Evolutionary conservation across 1,140 invertebrate genomes (phyloP), one percentile per base, ranked within the genome.

Genomic region (Drosophila athabasca): DNA sequence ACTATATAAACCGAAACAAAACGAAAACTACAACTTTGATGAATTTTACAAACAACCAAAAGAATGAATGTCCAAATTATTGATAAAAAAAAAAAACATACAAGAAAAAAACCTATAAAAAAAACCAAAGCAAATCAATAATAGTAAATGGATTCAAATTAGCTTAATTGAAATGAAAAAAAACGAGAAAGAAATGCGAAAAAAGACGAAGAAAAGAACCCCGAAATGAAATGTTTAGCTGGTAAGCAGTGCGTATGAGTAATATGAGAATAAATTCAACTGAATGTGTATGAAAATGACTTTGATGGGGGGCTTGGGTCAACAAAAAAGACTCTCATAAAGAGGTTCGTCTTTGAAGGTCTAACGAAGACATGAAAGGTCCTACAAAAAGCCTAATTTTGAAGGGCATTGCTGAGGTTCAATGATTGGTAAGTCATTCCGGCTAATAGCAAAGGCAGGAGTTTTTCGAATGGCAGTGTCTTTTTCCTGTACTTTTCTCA

Each of bases 231-330:
- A 57, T 54, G 64, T 70, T 69, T 88, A 88, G 84, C 59, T 57
- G 35, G 26, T 88, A 88, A 88, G 84, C 72, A 51, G 65, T 59
- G 67, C 71, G 79, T 83, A 83, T 88, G 69, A 73, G 59, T 89
- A 82, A 88, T 79, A 69, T 72, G 75, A 54, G 65, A 88, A 79
- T 77, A 88, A 88, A 88, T 73, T 69, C 76, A 89, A 76, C 75
- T 88, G 64, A 88, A 88, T 88, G 83, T 88, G 84, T 70, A 77
- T 49, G 49, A 9, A 73, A 54, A 26, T 19, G n/a, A 1, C 26
- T 69, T 69, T 69, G 31, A 43, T 46, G 17, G 46, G 26, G 3
- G 8, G 26, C 4, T 46, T 11, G 9, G 61, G 41, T 17, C 45
- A 22, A 15, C 13, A 31, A 22, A 19, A 24, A 24, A 24, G 24